Evolutionary conservation across 2,888 invertebrate species (phyloP), one percentile per base, ranked within the genome.

Genomic region (Oligia fasciuncula): DNA sequence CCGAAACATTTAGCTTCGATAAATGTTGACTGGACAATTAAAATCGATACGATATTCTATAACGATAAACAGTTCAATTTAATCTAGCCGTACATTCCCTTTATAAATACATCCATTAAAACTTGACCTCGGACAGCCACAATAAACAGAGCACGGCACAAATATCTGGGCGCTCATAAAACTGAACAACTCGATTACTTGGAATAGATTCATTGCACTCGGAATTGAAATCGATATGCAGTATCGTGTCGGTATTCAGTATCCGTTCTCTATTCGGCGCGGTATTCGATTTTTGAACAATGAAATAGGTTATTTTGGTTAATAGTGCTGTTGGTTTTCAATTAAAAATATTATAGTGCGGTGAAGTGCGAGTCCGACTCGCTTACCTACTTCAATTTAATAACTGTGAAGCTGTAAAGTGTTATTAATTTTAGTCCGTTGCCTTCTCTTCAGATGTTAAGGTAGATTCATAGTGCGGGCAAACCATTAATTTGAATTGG

Each of bases 81-180:
- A 81, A 54, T 77, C 77, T 82, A 72, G 73, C 14, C 51, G 60
- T 8, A 13, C 75, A 65, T 74, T 72, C 13, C 65, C 46, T 76
- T 69, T 85, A 82, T 85, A 87, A 80, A 87, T 82, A 84, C 76
- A 77, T 66, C 68, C 87, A 82, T 82, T 85, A 80, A 80, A 87
- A 74, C 69, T 75, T 80, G 84, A 75, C 86, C 86, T 86, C 78
- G 85, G 54, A 19, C 17, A 73, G 63, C 71, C 84, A 80, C 77
- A 85, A 86, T 80, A 86, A 86, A 85, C 86, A 79, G 72, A 78
- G 74, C 51, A 67, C 60, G 67, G 60, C 67, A 82, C 74, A 78
- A 79, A 84, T 83, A 75, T 78, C 84, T 76, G 76, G 66, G 81
- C 71, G 76, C 63, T 73, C 79, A 79, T 88, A 85, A 88, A 88